Evolutionary conservation across 2,113 vertebrate species (phyloP).

Genomic region (Muntiacus muntjak): DNA sequence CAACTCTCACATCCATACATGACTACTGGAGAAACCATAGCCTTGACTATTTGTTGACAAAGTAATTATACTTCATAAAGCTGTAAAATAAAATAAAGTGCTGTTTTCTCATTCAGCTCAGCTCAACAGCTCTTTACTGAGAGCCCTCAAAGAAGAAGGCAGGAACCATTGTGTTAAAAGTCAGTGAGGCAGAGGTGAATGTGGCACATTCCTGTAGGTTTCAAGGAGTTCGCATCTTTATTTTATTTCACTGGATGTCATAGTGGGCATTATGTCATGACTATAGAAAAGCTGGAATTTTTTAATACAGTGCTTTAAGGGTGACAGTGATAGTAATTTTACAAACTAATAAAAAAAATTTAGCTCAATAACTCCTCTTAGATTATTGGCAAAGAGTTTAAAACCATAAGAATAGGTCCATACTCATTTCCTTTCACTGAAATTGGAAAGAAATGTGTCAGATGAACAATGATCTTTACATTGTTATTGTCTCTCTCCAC

Average conservation of each 20-base stretch:
- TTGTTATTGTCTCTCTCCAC: slow-evolving; percentile 1
- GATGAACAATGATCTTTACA: neutral
- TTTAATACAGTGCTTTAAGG: neutral
- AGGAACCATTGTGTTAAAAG: neutral
- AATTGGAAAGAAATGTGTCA: neutral
- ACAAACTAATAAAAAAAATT: neutral
- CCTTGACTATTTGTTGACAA: neutral
- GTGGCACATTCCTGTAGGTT: neutral
- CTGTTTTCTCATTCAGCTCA: neutral
- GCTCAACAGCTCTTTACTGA: neutral
- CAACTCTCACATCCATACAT: neutral
- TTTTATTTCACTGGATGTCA: neutral
- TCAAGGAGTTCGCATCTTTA: neutral
- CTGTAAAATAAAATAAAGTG: neutral
- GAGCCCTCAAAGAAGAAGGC: neutral
- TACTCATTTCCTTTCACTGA: neutral
- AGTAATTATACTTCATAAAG: neutral
- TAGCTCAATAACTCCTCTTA: neutral
- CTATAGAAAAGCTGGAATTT: neutral
- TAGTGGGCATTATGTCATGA: neutral
- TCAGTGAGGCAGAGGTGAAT: neutral
- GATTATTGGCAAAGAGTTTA: neutral
- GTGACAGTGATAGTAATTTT: neutral
- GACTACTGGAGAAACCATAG: neutral
- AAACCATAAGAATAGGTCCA: neutral